Conservation (phyloP, 2,797 vertebrate species). For the Scolopax bukidnonensis region DNA sequence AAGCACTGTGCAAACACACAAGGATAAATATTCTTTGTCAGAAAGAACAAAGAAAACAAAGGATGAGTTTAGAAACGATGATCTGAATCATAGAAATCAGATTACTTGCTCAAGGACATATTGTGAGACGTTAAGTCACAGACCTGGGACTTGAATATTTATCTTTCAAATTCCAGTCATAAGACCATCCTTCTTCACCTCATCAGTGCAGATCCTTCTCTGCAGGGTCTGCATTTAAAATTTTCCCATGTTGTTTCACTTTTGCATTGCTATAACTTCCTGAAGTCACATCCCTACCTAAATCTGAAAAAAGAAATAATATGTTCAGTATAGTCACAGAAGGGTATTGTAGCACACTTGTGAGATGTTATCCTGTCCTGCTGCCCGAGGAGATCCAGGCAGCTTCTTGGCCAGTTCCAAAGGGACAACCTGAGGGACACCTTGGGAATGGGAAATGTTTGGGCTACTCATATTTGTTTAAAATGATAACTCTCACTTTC, state of each 20-base stretch:
- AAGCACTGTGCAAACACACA: not conserved
- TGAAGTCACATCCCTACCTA: not conserved
- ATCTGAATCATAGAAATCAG: not conserved
- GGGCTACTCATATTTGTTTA: not conserved
- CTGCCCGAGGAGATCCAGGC: not conserved
- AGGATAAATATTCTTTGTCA: not conserved
- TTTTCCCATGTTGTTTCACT: not conserved
- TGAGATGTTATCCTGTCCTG: not conserved
- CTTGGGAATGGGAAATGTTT: not conserved
- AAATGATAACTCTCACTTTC: not conserved
- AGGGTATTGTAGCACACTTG: not conserved
- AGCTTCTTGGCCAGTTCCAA: not conserved
- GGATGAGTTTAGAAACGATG: not conserved
- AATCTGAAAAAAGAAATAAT: not conserved
- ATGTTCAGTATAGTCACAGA: fast-evolving
- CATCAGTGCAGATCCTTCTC: not conserved
- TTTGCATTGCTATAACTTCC: fast-evolving
- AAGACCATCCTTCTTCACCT: not conserved
- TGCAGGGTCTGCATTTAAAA: not conserved
- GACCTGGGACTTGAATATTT: not conserved
- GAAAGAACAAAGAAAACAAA: conserved; percentile 16
- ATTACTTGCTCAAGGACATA: not conserved
- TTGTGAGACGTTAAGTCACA: fast-evolving
- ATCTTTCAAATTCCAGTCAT: not conserved
- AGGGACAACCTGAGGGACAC: not conserved